Evolutionary conservation across 2,888 invertebrate genomes (phyloP).

Genomic region (Sturmia bella): DNA sequence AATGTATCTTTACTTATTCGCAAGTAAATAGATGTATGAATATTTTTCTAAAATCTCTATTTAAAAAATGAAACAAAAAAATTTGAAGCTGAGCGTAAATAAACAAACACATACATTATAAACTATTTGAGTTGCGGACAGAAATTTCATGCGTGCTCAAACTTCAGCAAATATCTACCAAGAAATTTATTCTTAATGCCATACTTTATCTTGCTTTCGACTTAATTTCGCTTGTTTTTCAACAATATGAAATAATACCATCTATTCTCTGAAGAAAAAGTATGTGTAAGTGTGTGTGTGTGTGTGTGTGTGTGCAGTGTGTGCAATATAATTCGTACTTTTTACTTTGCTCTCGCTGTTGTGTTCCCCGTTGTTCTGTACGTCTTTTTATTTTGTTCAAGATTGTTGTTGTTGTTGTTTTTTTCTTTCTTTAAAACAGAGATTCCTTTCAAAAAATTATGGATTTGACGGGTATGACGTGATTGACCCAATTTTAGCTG

Average conservation of each 20-base stretch:
- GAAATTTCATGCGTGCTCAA: too few species aligned
- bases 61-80: too few species aligned
- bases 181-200: too few species aligned
- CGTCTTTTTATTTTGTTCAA: slow-evolving; percentile 25
- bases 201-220: too few species aligned
- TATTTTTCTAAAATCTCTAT: too few species aligned
- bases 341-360: neutral
- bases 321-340: neutral
- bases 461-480: slow-evolving; percentile 61
- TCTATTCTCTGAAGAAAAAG: neutral
- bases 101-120: too few species aligned
- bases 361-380: slow-evolving; percentile 19
- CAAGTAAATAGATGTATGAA: too few species aligned
- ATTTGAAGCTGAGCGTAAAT: too few species aligned
- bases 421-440: slow-evolving; percentile 23
- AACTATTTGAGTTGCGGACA: too few species aligned
- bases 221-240: neutral
- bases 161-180: too few species aligned
- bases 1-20: too few species aligned
- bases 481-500: slow-evolving; percentile 59
- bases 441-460: slow-evolving; percentile 62
- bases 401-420: too few species aligned
- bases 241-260: neutral
- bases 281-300: neutral
- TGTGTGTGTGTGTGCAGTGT: neutral